Percentiles rank a stretch among this genome's conserved stretches.
Conservation (phyloP, 2,113 vertebrate species). For the Oxygymnocypris stewartii region DNA sequence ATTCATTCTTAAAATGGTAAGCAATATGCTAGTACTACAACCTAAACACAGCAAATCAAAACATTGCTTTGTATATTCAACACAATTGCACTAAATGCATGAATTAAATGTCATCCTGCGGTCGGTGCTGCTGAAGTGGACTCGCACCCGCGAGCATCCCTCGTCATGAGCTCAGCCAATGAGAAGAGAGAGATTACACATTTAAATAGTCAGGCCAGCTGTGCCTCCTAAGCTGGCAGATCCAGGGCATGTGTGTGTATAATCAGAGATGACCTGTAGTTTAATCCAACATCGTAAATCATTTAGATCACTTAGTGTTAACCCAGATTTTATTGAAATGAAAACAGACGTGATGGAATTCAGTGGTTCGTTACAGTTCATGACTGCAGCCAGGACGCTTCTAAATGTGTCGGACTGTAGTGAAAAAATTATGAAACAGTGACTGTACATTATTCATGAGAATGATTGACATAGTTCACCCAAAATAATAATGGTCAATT, state of each 20-base stretch:
- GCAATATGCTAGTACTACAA: not conserved
- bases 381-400: not conserved
- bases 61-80: not conserved
- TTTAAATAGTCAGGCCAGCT: not conserved
- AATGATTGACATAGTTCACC: not conserved
- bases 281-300: not conserved
- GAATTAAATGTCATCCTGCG: not conserved
- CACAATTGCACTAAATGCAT: not conserved
- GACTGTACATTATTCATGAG: not conserved
- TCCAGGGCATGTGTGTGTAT: not conserved
- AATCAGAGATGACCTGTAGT: conserved; percentile 18
- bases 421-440: not conserved
- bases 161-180: not conserved
- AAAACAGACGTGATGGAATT: not conserved
- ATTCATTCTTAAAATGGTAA: not conserved
- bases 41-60: not conserved
- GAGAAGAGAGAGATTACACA: not conserved
- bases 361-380: not conserved
- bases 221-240: not conserved
- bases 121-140: not conserved
- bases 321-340: conserved; percentile 20
- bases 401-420: not conserved
- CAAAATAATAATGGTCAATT: not conserved
- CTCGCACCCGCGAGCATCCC: not conserved
- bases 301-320: not conserved